Evolutionary conservation across 2,888 invertebrate genomes (phyloP), one percentile per base, ranked within the genome.

Genomic region (Nemoura dubitans): DNA sequence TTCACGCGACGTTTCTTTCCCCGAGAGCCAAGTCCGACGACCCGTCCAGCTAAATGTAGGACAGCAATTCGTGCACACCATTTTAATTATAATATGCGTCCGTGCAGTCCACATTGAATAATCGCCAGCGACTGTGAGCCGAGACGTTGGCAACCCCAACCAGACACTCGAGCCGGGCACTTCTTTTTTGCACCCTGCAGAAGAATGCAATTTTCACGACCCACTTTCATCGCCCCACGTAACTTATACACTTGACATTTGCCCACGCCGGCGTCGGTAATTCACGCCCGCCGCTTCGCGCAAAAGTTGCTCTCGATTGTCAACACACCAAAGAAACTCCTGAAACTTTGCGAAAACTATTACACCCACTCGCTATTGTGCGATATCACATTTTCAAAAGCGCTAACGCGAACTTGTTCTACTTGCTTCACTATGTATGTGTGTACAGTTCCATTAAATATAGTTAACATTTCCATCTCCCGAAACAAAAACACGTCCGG

Each of bases 201-300:
- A 59, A 59, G 59, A 59, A 59, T 59, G 59, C 59, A 59, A 59
- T 59, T 59, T 59, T 59, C 59, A 59, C 14, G 59, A 59, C 59
- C 59, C 14, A 59, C 1, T 59, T 59, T 59, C 14, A 59, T 59
- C 14, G 10, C 14, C 59, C 6, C 59, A 21, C 10, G 59, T 59
- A 59, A 21, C 14, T 59, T 59, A n/a, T n/a, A 59, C 21, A 59
- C 59, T 59, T 59, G 59, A 59, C 59, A 59, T 59, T 59, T 59
- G 6, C 59, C 10, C 59, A 6, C 3, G 59, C 59, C 21, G 59
- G 59, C 21, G n/a, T n/a, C n/a, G 3, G 21, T 59, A 21, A 59
- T 21, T 59, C 59, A 59, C 21, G 59, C 14, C 36, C 36, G 59
- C 21, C 21, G 59, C 59, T 10, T 36, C 36, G 3, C 59, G 59